phyloP scores from a whole-genome alignment of 2,113 vertebrate species.

The Sporophila hypoxantha region DNA sequence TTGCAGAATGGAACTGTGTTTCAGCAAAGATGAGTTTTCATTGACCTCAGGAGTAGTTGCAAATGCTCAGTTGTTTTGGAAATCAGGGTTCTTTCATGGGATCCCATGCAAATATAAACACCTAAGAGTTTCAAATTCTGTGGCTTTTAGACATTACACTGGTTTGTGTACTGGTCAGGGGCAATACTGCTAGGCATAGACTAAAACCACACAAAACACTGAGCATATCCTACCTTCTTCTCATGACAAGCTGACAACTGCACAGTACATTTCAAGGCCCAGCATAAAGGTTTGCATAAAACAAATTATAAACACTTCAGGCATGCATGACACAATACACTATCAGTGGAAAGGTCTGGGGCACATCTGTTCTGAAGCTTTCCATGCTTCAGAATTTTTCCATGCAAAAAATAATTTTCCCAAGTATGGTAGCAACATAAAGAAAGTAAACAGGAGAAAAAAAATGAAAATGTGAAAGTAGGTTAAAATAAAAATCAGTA shows the following conservation, averaged over 20 bases:
- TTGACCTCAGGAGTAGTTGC: background rate
- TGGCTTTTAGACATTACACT: background rate
- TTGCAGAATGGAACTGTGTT: background rate
- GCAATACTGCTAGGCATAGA: background rate
- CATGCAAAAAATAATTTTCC: background rate
- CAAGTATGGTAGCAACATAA: background rate
- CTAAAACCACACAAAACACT: background rate
- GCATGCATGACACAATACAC: background rate
- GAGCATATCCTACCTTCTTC: background rate
- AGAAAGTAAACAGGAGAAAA: background rate
- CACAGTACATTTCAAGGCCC: background rate
- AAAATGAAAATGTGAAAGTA: background rate
- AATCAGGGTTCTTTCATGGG: background rate
- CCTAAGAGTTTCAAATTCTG: background rate
- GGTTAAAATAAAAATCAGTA: background rate
- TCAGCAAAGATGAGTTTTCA: background rate
- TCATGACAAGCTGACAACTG: background rate
- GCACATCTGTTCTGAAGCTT: background rate
- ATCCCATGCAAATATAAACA: background rate
- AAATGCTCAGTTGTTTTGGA: background rate
- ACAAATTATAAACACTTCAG: background rate
- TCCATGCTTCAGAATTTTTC: background rate
- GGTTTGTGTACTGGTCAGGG: background rate
- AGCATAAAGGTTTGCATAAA: background rate
- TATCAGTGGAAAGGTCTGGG: background rate